Evolutionary conservation across 2,113 vertebrate species (phyloP), one percentile per base, ranked within the genome.

Genomic region (Sinocyclocheilus anshuiensis): DNA sequence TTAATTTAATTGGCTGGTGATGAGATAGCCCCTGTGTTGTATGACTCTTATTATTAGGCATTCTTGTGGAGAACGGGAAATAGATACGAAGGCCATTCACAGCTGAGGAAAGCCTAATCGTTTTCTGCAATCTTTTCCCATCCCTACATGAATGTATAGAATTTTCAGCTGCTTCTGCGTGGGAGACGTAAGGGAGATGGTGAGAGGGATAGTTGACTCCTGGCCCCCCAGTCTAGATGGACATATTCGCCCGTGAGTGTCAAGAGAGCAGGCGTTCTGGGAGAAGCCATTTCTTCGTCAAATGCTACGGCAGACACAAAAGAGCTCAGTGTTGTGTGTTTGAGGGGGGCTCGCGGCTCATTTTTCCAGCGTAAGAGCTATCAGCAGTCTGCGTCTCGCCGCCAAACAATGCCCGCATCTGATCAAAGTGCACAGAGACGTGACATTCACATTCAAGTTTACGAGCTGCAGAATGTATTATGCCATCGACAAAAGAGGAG

Each of bases 361-460:
- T 50, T 86, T 85, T 86, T 61, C 77, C 84, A 33, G 67, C 15
- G 65, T 74, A 72, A 81, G 78, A 74, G 84, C 36, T 71, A 81
- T 86, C 67, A 61, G 87, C 91, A 24, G 69, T 83, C 69, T 83
- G 55, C 10, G 81, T 74, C 81, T 83, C 65, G 16, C 50, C 10
- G 6, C 10, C 82, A 94, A 93, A 97, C 94, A 96, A 96, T 96
- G 91, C 88, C 33, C 90, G 82, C 88, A 83, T 88, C 55, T 92
- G 96, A 97, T 97, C 96, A 97, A 98, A 96, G 96, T 65, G 88
- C 86, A 92, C 90, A 90, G 92, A 86, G 89, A 93, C 92, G 90
- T 94, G 89, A 91, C 91, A 96, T 93, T 93, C 86, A 87, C 90
- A 93, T 92, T 93, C 90, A 93, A 94, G 88, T 95, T 94, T 87